Base-by-base conservation (phyloP, 2,797 vertebrate genomes). In the Urosaurus nigricauda region DNA sequence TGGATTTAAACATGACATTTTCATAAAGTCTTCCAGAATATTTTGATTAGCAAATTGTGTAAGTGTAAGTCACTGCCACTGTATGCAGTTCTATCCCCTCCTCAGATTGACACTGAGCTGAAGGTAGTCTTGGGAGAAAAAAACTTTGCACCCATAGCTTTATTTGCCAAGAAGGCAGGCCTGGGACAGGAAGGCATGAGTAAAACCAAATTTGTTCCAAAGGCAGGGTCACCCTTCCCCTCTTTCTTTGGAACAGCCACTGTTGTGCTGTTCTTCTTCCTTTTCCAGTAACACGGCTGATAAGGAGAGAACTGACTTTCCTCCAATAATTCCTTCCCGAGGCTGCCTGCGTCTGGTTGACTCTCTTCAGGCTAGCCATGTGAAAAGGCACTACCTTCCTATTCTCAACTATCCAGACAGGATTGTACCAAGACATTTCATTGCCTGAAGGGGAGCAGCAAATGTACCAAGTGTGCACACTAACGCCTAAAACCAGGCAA, bases 221-320 rank as follows among this genome's bases (percentile, higher is more conserved):
- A 90, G 70, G 32, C 82, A 81, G 65, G 47, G 40, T 16, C 40
- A 47, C 24, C 29, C 26, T 43, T 32, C 29, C n/a, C 40, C 29
- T 70, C 56, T 56, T 53, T 74, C 29, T 81, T 88, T 86, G 91
- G 87, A 90, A 90, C 35, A 0, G 4, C 87, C 0, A 17, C 12
- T 79, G 71, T 51, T n/a, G 43, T 68, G 14, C 70, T 77, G 70
- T 53, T 32, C 24, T 32, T 26, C 47, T 84, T 53, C 83, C 83
- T 56, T 58, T 47, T 53, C 58, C 40, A 89, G 68, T 32, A 80
- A 56, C 26, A 26, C 79, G 87, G 83, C 35, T 0, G 0, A 91
- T 2, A 85, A 91, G 90, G 91, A 92, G 75, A 84, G 90, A 90
- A 86, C 51, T 91, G 88, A 87, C 92, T 90, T 88, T 83, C 93